These are phyloP conservation scores for Tinea semifulvella DNA, from an alignment of 2,888 invertebrate species.

Conservation along the genomic window DNA sequence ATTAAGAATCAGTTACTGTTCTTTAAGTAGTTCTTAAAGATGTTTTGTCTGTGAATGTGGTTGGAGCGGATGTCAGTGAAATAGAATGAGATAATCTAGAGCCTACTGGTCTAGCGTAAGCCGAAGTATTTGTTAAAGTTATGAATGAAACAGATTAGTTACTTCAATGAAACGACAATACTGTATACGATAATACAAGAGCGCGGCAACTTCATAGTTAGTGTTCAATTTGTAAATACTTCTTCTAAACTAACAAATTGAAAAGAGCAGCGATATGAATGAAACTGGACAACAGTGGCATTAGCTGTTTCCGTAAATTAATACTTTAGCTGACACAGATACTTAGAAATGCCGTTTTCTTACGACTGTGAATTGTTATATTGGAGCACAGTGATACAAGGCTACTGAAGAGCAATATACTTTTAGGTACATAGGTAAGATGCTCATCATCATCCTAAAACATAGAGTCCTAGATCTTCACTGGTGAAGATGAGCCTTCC, in stretches of 20 bases:
- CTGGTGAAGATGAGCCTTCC: no score
- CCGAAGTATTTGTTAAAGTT: conserved; percentile 1
- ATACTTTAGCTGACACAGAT: no score
- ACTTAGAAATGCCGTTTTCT: no score
- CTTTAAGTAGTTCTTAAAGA: conserved; percentile 15
- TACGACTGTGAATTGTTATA: no score
- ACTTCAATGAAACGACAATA: not conserved
- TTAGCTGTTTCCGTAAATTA: not conserved
- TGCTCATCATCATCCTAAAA: no score
- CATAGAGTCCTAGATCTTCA: no score
- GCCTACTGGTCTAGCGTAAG: conserved; percentile 11
- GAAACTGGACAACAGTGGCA: not conserved
- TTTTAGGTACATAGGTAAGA: no score
- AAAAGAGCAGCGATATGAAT: conserved; percentile 4
- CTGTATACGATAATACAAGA: not conserved
- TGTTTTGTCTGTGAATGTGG: conserved; percentile 13
- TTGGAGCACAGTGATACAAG: no score
- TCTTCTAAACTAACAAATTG: no score
- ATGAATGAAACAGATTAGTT: conserved; percentile 6
- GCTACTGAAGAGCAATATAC: no score
- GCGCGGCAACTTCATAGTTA: conserved; percentile 1
- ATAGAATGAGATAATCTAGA: conserved; percentile 7
- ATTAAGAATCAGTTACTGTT: conserved; percentile 6
- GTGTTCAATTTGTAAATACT: not conserved
- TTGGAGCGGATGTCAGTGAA: conserved; percentile 15